These are phyloP conservation scores for Drosophila fungiperda DNA, from an alignment of 2,888 invertebrate genomes.

Conservation along the genomic window DNA sequence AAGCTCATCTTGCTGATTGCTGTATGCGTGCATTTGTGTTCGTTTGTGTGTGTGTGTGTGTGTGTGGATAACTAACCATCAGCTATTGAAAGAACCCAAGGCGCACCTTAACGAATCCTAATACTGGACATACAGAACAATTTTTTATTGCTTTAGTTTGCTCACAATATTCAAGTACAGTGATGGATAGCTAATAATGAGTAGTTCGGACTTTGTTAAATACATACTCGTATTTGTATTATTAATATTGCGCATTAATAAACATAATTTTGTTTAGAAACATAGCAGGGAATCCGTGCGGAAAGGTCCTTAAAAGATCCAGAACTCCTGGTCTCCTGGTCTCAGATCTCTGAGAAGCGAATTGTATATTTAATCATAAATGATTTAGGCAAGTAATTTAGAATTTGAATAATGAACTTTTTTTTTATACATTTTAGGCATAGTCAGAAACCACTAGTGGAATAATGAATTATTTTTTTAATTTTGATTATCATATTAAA, in stretches of 20 bases:
- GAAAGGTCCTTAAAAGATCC: background rate
- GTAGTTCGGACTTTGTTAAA: background rate
- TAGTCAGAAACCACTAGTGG: no score
- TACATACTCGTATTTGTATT: background rate
- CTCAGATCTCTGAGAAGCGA: background rate
- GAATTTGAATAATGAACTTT: no score
- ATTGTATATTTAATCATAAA: background rate
- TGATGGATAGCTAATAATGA: background rate
- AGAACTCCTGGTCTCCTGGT: background rate
- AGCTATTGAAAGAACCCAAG: conserved; percentile 4
- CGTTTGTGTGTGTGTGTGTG: background rate
- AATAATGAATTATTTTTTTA: no score
- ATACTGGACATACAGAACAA: background rate
- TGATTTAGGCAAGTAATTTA: background rate
- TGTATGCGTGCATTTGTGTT: conserved; percentile 1
- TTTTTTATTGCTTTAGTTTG: background rate
- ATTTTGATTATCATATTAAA: background rate
- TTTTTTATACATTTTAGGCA: no score
- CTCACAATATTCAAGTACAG: background rate
- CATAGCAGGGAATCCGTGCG: background rate
- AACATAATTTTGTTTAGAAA: background rate
- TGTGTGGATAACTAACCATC: background rate
- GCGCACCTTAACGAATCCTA: background rate
- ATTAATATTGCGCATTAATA: background rate
- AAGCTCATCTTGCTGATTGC: conserved; percentile 55